Percentiles rank a stretch among this genome's conserved stretches.
phyloP scores from a whole-genome alignment of 2,113 vertebrate species.

The Percina caprodes region DNA sequence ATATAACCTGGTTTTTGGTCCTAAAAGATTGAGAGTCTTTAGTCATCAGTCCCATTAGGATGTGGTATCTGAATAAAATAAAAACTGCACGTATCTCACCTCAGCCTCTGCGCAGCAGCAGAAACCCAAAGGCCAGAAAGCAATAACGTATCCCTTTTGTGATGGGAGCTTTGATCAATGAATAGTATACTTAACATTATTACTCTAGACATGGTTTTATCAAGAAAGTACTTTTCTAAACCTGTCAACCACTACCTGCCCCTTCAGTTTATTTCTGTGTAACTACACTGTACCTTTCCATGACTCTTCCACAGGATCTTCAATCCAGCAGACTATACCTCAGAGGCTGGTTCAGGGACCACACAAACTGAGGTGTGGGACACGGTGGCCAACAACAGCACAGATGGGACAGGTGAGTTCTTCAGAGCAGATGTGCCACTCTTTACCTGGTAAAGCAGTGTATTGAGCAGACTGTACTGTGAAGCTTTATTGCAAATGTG shows the following conservation, averaged over 20 bases:
- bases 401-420: constrained; percentile 83
- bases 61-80: background rate
- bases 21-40: background rate
- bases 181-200: background rate
- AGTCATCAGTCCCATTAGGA: background rate
- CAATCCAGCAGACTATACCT: constrained; percentile 95
- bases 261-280: background rate
- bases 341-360: constrained; percentile 76
- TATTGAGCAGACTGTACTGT: background rate
- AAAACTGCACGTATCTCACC: background rate
- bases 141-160: background rate
- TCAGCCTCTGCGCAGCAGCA: background rate
- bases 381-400: constrained; percentile 71
- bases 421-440: background rate
- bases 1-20: background rate
- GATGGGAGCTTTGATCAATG: background rate
- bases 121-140: background rate
- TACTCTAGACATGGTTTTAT: background rate
- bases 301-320: constrained; percentile 88
- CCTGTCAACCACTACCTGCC: background rate
- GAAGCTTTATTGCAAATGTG: background rate
- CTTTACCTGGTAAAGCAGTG: background rate
- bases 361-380: constrained; percentile 80
- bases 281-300: background rate
- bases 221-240: background rate